Conservation (phyloP, 2,113 vertebrate species). For the Oreotragus oreotragus region DNA sequence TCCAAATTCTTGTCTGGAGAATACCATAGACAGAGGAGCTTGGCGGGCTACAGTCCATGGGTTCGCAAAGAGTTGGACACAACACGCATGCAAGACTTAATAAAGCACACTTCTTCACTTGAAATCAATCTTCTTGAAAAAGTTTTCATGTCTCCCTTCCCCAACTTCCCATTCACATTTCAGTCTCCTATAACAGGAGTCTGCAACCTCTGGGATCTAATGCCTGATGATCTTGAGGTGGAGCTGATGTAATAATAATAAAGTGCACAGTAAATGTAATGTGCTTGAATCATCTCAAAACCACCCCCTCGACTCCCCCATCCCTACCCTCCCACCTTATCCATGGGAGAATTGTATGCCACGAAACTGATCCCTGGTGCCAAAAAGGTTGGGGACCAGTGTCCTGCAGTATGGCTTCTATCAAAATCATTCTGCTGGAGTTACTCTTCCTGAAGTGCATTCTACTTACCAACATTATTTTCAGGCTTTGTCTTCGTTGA, state of each 20-base stretch:
- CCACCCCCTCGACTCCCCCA: neutral
- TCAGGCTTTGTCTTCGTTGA: neutral
- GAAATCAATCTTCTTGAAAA: neutral
- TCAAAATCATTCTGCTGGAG: neutral
- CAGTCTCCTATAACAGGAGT: neutral
- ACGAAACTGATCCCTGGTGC: neutral
- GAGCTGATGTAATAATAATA: neutral
- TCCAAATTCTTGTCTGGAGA: neutral
- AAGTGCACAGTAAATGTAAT: neutral
- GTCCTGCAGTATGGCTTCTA: neutral
- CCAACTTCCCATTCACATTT: neutral
- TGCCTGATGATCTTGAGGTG: neutral
- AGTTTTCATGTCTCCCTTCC: neutral
- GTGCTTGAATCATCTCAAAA: neutral
- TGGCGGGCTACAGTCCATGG: neutral
- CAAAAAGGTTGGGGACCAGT: neutral
- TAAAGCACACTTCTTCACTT: neutral
- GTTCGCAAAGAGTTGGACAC: neutral
- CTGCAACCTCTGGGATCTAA: neutral
- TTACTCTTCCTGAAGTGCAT: neutral
- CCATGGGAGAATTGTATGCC: neutral
- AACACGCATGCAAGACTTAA: neutral
- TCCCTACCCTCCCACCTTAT: neutral
- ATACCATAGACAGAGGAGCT: neutral
- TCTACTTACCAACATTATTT: neutral